A percentile compares a stretch with the other conserved stretches of the same genome.
Conservation (phyloP, 37 sponge, comb jelly and placozoan genomes). For the Theonella swinhoei region DNA sequence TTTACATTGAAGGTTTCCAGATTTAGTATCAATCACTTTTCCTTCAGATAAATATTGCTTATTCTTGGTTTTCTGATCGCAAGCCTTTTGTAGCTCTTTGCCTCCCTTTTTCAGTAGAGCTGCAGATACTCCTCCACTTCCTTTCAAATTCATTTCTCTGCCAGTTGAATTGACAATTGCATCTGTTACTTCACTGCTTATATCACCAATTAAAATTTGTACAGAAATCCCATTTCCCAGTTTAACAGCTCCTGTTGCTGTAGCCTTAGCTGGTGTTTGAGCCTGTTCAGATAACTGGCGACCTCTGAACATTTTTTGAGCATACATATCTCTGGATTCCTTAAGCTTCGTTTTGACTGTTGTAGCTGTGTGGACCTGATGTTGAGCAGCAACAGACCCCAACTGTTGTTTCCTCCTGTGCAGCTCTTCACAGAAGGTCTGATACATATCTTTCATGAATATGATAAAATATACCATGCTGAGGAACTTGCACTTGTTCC, state of each 20-base stretch:
- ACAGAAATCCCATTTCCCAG: slow-evolving; percentile 15
- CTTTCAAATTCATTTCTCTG: slow-evolving; percentile 16
- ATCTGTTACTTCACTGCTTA: slow-evolving; percentile 41
- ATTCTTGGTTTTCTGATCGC: slow-evolving; percentile 14
- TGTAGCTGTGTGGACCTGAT: too few species aligned
- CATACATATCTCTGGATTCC: neutral
- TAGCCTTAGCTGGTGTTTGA: neutral
- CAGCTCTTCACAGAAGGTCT: slow-evolving; percentile 21
- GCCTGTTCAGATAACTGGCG: neutral
- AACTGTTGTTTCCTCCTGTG: neutral
- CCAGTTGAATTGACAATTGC: slow-evolving; percentile 63
- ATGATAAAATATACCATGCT: slow-evolving; percentile 39
- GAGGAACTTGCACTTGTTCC: slow-evolving; percentile 11
- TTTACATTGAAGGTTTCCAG: slow-evolving; percentile 53
- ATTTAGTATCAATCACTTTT: slow-evolving; percentile 38
- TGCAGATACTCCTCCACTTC: slow-evolving; percentile 35
- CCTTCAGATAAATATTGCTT: slow-evolving; percentile 11
- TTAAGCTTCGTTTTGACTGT: too few species aligned
- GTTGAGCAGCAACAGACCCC: too few species aligned
- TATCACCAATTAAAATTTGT: slow-evolving; percentile 54
- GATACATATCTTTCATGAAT: slow-evolving; percentile 23
- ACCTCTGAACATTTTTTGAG: neutral
- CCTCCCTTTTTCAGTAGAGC: slow-evolving; percentile 68
- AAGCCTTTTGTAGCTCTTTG: slow-evolving; percentile 24
- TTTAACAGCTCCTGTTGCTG: neutral